A percentile compares a stretch with the other conserved stretches of the same genome.
phyloP scores from a whole-genome alignment of 2,797 vertebrate genomes.

The Anguilla pacifica region DNA sequence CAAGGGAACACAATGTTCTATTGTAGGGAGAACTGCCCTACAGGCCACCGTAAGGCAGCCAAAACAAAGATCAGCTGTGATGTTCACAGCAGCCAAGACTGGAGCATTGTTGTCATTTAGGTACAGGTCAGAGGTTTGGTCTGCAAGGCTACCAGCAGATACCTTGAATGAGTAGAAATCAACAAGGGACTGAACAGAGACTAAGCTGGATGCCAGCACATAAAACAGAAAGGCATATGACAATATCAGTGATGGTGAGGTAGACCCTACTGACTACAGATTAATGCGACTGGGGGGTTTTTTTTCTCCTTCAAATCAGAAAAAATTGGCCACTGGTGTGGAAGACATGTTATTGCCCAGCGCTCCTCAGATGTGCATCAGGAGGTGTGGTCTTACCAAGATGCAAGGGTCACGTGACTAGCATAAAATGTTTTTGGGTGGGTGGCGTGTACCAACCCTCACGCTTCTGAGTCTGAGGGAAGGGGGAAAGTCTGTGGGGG shows the following conservation, averaged over 20 bases:
- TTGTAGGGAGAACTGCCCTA: slow-evolving; percentile 59
- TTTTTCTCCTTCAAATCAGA: neutral
- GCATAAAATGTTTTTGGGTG: slow-evolving; percentile 72
- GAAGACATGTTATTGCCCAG: slow-evolving; percentile 1
- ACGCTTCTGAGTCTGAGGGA: slow-evolving; percentile 67
- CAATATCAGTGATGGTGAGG: neutral
- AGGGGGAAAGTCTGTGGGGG: slow-evolving; percentile 65
- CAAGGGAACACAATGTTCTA: slow-evolving; percentile 62
- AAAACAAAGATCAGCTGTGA: neutral
- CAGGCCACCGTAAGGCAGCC: slow-evolving; percentile 53
- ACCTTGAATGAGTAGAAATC: neutral
- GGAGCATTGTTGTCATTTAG: neutral
- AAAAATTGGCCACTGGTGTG: neutral
- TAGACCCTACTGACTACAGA: neutral
- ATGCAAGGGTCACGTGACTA: slow-evolving; percentile 73
- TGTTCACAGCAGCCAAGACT: neutral
- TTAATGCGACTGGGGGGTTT: neutral
- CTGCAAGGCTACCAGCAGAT: neutral
- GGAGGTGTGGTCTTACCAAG: slow-evolving; percentile 73
- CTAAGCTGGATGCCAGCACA: neutral
- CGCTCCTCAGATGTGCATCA: slow-evolving; percentile 73
- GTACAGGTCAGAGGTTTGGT: neutral
- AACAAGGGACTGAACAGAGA: neutral
- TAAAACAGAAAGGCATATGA: neutral
- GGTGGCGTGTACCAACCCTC: slow-evolving; percentile 72